phyloP scores from a whole-genome alignment of 2,113 vertebrate genomes.

The Neolamprologus falcicula region DNA sequence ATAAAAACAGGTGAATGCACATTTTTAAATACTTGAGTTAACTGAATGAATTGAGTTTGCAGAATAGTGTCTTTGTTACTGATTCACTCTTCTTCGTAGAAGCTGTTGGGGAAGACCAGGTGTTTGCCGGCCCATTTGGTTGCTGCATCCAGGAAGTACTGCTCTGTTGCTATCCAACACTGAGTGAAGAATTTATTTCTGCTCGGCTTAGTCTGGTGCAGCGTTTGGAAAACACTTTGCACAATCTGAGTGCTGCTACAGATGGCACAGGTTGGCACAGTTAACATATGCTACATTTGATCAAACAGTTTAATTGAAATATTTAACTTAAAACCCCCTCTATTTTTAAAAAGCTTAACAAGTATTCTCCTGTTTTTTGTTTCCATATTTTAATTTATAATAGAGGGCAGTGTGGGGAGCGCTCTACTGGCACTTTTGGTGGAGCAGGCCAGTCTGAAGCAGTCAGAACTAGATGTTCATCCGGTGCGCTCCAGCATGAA shows the following conservation, averaged over 20 bases:
- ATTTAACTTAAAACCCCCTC: background rate
- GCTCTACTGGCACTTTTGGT: conserved; percentile 72
- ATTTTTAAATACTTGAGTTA: background rate
- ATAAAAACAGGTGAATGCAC: conserved; percentile 75
- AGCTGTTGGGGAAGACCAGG: conserved; percentile 59
- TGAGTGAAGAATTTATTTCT: conserved; percentile 80
- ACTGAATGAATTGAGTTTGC: background rate
- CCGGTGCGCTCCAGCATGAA: conserved; percentile 78
- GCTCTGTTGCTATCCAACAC: conserved; percentile 73
- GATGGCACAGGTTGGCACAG: conserved; percentile 65
- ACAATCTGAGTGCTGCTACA: conserved; percentile 69
- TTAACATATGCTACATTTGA: background rate
- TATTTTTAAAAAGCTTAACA: background rate
- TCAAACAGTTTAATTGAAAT: background rate
- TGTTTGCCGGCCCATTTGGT: conserved; percentile 69
- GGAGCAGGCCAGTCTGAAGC: conserved; percentile 81
- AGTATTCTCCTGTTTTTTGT: background rate
- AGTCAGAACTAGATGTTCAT: conserved; percentile 77
- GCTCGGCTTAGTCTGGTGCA: conserved; percentile 71
- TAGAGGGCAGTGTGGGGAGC: conserved; percentile 68
- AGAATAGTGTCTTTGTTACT: background rate
- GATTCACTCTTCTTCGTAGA: conserved; percentile 21
- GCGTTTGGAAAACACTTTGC: conserved; percentile 75
- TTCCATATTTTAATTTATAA: background rate
- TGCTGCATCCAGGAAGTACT: conserved; percentile 83